These are phyloP conservation scores for Percina caprodes DNA, from an alignment of 2,113 vertebrate species.

Conservation along the genomic window DNA sequence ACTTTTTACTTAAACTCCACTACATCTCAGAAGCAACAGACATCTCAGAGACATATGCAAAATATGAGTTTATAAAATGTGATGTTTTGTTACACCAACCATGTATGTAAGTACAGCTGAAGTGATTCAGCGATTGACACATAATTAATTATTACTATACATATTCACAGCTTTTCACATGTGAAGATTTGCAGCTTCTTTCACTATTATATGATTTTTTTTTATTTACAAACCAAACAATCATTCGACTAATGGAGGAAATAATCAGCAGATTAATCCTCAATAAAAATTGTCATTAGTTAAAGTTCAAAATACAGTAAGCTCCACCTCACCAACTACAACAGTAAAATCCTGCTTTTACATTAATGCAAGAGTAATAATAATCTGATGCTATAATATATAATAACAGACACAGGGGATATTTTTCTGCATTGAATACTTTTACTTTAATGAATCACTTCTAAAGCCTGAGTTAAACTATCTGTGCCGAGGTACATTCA, in stretches of 20 bases:
- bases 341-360: conserved; percentile 3
- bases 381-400: neutral
- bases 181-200: neutral
- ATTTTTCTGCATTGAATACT: neutral
- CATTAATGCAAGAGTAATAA: neutral
- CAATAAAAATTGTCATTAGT: too few relatives aligned
- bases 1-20: neutral
- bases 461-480: neutral
- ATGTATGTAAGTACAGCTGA: neutral
- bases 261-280: neutral
- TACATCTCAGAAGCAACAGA: neutral
- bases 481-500: neutral
- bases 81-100: neutral
- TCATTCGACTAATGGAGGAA: neutral
- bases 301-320: neutral
- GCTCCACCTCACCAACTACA: neutral
- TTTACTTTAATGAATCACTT: neutral
- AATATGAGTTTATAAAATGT: too few relatives aligned
- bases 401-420: neutral
- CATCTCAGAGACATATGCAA: neutral
- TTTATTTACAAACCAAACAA: neutral
- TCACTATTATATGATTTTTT: neutral
- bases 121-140: too few relatives aligned
- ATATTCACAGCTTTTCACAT: neutral
- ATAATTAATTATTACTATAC: too few relatives aligned